These are phyloP conservation scores for Didymodactylos carnosus DNA, from an alignment of 2,888 invertebrate genomes.

Conservation along the genomic window DNA sequence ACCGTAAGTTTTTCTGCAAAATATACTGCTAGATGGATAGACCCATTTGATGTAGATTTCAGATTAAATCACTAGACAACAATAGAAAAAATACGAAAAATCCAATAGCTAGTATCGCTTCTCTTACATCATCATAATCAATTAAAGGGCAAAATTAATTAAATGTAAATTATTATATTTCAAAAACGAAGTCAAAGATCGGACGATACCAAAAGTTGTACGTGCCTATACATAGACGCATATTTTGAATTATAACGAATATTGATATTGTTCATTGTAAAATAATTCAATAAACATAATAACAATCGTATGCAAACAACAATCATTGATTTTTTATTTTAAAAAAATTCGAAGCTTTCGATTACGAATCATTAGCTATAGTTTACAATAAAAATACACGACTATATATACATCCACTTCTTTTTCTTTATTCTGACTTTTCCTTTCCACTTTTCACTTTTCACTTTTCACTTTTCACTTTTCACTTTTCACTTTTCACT, in stretches of 20 bases:
- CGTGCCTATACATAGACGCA: background rate
- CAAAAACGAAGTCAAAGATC: conserved; percentile 25
- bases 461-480: no score
- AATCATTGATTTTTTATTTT: no score
- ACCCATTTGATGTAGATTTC: background rate
- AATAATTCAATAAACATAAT: no score
- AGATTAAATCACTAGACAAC: background rate
- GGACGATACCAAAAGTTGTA: conserved; percentile 21
- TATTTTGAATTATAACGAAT: background rate
- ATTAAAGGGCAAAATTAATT: conserved; percentile 27
- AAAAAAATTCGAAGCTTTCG: no score
- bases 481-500: no score
- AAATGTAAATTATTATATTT: conserved; percentile 28
- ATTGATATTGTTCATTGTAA: no score
- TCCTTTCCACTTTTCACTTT: no score
- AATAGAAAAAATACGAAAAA: background rate
- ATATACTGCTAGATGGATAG: background rate
- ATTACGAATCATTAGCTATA: no score
- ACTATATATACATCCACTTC: no score
- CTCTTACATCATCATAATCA: conserved; percentile 19
- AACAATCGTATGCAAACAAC: no score
- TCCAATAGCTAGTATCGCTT: background rate
- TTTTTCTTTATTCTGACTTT: no score
- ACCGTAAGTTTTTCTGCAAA: background rate
- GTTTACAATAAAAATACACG: no score